phyloP scores from a whole-genome alignment of 2,888 invertebrate species.

The Tetrapedia diversipes region DNA sequence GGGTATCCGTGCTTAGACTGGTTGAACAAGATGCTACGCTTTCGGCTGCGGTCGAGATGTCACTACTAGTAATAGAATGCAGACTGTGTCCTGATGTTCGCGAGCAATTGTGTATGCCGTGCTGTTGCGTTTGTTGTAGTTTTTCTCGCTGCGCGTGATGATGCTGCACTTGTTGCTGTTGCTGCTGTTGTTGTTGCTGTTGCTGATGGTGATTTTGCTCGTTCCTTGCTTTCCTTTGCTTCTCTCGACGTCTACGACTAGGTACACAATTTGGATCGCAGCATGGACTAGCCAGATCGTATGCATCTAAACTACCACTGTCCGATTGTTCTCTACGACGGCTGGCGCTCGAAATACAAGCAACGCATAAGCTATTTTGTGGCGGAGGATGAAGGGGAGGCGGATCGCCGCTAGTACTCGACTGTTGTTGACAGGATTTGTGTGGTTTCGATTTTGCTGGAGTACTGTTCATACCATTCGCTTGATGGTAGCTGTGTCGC shows the following conservation, averaged over 20 bases:
- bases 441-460: conserved; percentile 74
- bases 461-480: conserved; percentile 77
- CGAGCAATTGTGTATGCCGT: conserved; percentile 74
- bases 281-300: conserved; percentile 93
- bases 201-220: conserved; percentile 77
- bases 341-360: conserved; percentile 80
- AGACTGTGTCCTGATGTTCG: conserved; percentile 85
- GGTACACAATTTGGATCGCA: conserved; percentile 94
- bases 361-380: conserved; percentile 78
- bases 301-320: conserved; percentile 92
- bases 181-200: conserved; percentile 67
- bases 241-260: conserved; percentile 85
- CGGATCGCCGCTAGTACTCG: conserved; percentile 28
- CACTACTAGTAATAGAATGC: conserved; percentile 92
- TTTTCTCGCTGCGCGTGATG: conserved; percentile 65
- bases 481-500: conserved; percentile 82
- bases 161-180: conserved; percentile 68
- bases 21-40: conserved; percentile 92
- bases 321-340: conserved; percentile 74
- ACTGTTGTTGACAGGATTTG: conserved; percentile 70
- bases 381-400: conserved; percentile 57
- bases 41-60: conserved; percentile 86
- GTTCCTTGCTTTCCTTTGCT: conserved; percentile 83
- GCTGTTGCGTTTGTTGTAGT: conserved; percentile 61
- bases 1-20: conserved; percentile 92